Evolutionary conservation across 2,113 vertebrate species (phyloP).

Genomic region (Nothoprocta perdicaria): DNA sequence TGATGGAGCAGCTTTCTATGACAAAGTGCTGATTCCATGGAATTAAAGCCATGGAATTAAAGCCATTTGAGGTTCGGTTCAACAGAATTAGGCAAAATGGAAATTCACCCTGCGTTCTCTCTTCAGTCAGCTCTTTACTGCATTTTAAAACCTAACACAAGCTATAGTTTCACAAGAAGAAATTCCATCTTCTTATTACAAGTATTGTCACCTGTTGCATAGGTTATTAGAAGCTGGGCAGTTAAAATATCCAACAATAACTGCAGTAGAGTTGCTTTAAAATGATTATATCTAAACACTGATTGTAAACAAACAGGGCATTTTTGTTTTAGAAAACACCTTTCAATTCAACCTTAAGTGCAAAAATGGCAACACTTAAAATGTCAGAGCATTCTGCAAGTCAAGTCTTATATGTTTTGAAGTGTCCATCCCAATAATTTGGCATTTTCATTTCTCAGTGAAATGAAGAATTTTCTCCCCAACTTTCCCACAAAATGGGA

Average conservation of each 20-base stretch:
- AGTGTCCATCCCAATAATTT: background rate
- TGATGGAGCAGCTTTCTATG: background rate
- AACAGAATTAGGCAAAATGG: background rate
- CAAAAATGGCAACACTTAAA: background rate
- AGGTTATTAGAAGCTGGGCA: background rate
- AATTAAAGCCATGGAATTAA: too few relatives aligned
- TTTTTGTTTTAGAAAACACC: background rate
- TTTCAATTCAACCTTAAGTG: background rate
- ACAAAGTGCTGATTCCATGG: background rate
- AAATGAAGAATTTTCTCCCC: background rate
- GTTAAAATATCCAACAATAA: background rate
- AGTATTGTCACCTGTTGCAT: background rate
- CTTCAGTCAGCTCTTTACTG: background rate
- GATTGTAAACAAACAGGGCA: rapidly evolving
- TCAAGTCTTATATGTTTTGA: background rate
- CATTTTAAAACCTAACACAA: background rate
- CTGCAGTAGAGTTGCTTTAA: background rate
- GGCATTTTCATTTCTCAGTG: background rate
- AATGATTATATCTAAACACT: too few relatives aligned
- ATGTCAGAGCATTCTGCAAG: background rate
- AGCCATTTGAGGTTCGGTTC: background rate
- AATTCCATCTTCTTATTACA: background rate
- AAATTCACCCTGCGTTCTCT: too few relatives aligned
- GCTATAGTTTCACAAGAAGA: background rate
- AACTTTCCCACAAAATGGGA: background rate